Evolutionary conservation across 2,113 vertebrate genomes (phyloP).

Genomic region (Pygoscelis antarcticus): DNA sequence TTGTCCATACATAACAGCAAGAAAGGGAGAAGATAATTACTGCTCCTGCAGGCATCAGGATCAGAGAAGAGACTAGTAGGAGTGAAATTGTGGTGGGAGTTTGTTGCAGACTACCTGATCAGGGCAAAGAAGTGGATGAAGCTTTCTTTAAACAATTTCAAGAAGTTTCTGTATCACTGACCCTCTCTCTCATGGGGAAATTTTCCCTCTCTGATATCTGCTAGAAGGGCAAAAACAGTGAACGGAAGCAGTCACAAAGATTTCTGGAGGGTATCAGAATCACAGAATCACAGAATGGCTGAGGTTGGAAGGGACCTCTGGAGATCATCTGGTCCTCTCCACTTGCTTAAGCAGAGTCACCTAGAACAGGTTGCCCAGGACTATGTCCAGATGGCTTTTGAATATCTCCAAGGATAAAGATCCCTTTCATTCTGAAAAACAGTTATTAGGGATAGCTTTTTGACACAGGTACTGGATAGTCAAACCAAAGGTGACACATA

Average conservation of each 20-base stretch:
- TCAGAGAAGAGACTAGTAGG: not conserved
- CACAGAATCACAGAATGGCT: not conserved
- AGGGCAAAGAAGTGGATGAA: not conserved
- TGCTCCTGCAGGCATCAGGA: not conserved
- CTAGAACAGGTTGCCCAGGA: not conserved
- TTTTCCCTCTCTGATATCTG: not conserved
- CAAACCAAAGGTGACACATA: not conserved
- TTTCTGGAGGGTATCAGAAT: not conserved
- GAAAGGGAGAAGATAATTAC: not conserved
- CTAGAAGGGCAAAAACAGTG: not conserved
- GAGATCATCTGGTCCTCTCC: not conserved
- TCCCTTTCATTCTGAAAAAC: not conserved
- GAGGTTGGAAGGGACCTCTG: not conserved
- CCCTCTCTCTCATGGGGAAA: not conserved
- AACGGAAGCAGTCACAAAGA: not conserved
- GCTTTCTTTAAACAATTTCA: not conserved
- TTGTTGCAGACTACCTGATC: not conserved
- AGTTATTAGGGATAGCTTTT: not conserved
- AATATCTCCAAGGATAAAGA: not conserved
- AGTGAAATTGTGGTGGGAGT: not conserved
- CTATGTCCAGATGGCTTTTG: not conserved
- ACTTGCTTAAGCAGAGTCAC: not conserved
- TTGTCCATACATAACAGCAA: not conserved
- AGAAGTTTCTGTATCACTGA: not conserved
- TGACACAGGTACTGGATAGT: not conserved